phyloP scores from a whole-genome alignment of 2,113 vertebrate genomes.

The Brienomyrus longianalis region DNA sequence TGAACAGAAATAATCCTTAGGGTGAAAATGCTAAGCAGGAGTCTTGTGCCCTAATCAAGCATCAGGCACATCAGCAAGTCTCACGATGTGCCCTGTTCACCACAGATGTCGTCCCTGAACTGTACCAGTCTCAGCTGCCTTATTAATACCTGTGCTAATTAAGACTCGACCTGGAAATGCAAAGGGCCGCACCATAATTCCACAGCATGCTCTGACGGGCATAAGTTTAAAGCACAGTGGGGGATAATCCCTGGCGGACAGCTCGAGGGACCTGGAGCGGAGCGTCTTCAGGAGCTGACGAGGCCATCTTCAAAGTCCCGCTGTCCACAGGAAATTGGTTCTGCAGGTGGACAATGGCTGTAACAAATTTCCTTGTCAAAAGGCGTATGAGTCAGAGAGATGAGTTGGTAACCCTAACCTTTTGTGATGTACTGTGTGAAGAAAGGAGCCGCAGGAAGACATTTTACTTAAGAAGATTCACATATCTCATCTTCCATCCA shows the following conservation, averaged over 20 bases:
- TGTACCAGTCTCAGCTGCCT: not conserved
- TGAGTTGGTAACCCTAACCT: not conserved
- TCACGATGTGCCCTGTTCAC: not conserved
- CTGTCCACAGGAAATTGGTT: constrained; percentile 1
- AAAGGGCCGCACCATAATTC: not conserved
- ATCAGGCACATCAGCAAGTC: not conserved
- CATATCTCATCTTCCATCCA: not conserved
- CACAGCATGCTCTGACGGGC: not conserved
- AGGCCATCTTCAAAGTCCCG: not conserved
- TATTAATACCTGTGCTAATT: not conserved
- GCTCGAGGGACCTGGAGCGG: not conserved
- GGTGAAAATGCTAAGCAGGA: not conserved
- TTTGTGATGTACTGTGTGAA: not conserved
- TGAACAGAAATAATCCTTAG: not conserved
- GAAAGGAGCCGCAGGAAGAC: not conserved
- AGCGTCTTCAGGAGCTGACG: not conserved
- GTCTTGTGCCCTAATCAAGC: not conserved
- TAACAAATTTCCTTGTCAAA: constrained; percentile 3
- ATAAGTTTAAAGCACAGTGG: not conserved
- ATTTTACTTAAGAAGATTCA: constrained; percentile 3
- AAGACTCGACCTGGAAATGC: not conserved
- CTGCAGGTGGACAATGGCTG: not conserved
- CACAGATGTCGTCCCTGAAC: not conserved
- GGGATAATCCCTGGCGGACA: not conserved
- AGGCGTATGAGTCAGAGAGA: not conserved